A percentile compares a stretch with the other conserved stretches of the same genome.
Evolutionary conservation across 2,888 invertebrate species (phyloP).

Genomic region (Xanthorhoe designata): DNA sequence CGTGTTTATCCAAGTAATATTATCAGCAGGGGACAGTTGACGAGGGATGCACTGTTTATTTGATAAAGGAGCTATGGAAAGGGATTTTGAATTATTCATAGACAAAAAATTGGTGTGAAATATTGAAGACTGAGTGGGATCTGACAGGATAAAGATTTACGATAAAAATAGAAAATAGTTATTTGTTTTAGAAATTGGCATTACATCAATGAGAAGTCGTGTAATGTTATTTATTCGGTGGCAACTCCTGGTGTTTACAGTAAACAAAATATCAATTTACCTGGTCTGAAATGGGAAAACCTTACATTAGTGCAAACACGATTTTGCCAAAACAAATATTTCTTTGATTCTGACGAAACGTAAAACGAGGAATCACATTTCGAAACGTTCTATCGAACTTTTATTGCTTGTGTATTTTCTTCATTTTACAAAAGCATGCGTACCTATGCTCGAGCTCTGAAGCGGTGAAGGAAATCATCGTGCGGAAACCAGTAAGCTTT

Average conservation of each 20-base stretch:
- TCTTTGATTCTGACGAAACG: neutral
- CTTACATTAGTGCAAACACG: conserved; percentile 18
- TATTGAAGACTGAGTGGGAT: conserved; percentile 14
- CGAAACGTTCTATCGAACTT: neutral
- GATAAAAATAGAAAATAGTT: neutral
- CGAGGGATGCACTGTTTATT: conserved; percentile 52
- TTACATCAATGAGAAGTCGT: conserved; percentile 2
- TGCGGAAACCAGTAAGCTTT: too few relatives aligned
- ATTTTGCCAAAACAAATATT: conserved; percentile 17
- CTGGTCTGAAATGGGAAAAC: conserved; percentile 3
- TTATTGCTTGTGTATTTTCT: neutral
- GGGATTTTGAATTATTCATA: conserved; percentile 35
- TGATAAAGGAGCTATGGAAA: conserved; percentile 39
- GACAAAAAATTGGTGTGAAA: conserved; percentile 22
- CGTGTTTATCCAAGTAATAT: conserved; percentile 42
- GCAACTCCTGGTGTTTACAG: conserved; percentile 16
- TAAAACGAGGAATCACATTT: conserved; percentile 2
- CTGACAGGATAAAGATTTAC: conserved; percentile 4
- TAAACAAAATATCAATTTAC: conserved; percentile 37
- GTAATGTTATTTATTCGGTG: conserved; percentile 17
- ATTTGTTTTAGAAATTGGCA: neutral
- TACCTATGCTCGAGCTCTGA: too few relatives aligned
- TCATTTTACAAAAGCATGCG: too few relatives aligned
- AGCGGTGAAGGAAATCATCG: too few relatives aligned
- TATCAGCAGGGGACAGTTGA: conserved; percentile 47